phyloP scores from a whole-genome alignment of 2,113 vertebrate species.

The Thalassoma bifasciatum region DNA sequence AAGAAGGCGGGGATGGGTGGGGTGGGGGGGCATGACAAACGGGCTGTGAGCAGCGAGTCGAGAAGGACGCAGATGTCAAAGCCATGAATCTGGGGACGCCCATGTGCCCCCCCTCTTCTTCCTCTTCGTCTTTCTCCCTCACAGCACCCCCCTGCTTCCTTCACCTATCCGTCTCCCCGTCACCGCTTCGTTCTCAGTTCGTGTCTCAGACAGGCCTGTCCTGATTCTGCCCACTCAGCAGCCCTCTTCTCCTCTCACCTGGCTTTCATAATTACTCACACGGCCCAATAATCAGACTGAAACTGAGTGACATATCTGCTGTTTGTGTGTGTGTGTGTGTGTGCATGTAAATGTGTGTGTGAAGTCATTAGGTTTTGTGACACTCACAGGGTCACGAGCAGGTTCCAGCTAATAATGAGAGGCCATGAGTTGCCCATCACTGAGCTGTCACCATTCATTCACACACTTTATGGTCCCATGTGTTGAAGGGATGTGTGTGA shows the following conservation, averaged over 20 bases:
- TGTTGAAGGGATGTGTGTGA: slow-evolving; percentile 48
- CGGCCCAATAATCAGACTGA: slow-evolving; percentile 76
- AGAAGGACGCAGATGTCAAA: slow-evolving; percentile 99
- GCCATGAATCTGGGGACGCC: slow-evolving; percentile 86
- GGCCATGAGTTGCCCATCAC: slow-evolving; percentile 56
- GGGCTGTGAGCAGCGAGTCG: slow-evolving; percentile 89
- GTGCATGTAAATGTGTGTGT: slow-evolving; percentile 14
- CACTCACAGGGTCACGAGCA: slow-evolving; percentile 70
- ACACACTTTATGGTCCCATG: slow-evolving; percentile 36
- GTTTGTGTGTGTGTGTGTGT: slow-evolving; percentile 45
- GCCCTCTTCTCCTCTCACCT: slow-evolving; percentile 70
- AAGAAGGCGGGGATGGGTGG: slow-evolving; percentile 27
- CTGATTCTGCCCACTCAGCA: slow-evolving; percentile 84
- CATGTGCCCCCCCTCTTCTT: slow-evolving; percentile 15
- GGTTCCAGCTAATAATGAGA: slow-evolving; percentile 53
- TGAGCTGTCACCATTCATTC: slow-evolving; percentile 61
- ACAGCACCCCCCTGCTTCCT: slow-evolving; percentile 68
- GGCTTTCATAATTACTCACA: slow-evolving; percentile 83
- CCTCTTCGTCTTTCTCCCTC: slow-evolving; percentile 28
- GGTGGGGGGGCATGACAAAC: slow-evolving; percentile 84
- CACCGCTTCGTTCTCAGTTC: slow-evolving; percentile 50
- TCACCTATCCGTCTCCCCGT: slow-evolving; percentile 42
- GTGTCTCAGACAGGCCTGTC: slow-evolving; percentile 44
- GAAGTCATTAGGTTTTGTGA: slow-evolving; percentile 48
- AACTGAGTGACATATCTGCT: slow-evolving; percentile 74